Conservation (phyloP, 1,140 invertebrate species). For the Augochlora pura region DNA sequence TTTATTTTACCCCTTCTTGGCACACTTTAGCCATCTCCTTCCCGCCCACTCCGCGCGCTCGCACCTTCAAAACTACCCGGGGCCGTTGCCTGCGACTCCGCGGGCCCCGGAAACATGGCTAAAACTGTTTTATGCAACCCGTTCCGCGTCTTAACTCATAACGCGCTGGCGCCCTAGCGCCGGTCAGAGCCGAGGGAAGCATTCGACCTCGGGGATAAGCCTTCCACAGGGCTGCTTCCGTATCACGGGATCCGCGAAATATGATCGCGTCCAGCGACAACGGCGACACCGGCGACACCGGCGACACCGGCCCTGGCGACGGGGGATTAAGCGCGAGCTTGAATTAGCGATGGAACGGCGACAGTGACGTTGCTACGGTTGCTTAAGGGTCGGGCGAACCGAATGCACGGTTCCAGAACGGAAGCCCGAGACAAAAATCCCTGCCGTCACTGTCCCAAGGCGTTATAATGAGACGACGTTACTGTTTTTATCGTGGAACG, state of each 20-base stretch:
- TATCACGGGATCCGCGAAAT: slow-evolving; percentile 56
- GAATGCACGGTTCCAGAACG: slow-evolving; percentile 3
- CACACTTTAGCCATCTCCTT: too few relatives aligned
- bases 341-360: slow-evolving; percentile 38
- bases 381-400: not conserved
- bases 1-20: slow-evolving; percentile 40
- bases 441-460: not conserved
- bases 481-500: slow-evolving; percentile 23
- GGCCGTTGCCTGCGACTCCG: not conserved
- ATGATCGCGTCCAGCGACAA: slow-evolving; percentile 48
- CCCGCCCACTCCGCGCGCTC: not conserved
- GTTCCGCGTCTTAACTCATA: slow-evolving; percentile 34
- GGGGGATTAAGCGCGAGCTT: slow-evolving; percentile 51
- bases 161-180: not conserved
- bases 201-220: slow-evolving; percentile 45
- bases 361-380: not conserved
- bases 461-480: slow-evolving; percentile 22
- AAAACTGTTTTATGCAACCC: slow-evolving; percentile 41
- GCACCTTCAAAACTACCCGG: slow-evolving; percentile 14
- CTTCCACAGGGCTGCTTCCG: slow-evolving; percentile 48
- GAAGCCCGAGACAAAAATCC: slow-evolving; percentile 12
- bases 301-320: too few relatives aligned
- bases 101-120: slow-evolving; percentile 1
- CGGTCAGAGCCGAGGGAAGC: too few relatives aligned
- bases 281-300: not conserved